Evolutionary conservation across 2,888 invertebrate genomes (phyloP).

Genomic region (Urechis unicinctus): DNA sequence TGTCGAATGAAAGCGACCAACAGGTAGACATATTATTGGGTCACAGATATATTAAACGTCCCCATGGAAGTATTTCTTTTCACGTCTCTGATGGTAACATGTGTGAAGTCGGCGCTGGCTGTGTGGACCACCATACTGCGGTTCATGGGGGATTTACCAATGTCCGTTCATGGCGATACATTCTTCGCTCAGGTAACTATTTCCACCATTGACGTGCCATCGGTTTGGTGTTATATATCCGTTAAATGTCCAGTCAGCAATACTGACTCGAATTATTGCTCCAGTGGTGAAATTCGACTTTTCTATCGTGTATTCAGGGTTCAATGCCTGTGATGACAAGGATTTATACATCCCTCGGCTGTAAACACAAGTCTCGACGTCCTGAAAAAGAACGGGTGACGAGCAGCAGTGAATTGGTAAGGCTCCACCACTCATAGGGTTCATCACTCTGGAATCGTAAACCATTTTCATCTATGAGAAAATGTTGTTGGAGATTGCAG

Average conservation of each 20-base stretch:
- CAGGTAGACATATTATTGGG: too few relatives aligned
- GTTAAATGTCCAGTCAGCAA: too few relatives aligned
- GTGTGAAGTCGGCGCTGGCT: constrained; percentile 89
- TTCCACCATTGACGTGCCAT: too few relatives aligned
- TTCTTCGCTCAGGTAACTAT: too few relatives aligned
- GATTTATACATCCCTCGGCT: constrained; percentile 85
- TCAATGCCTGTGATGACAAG: constrained; percentile 98
- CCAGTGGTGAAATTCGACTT: too few relatives aligned
- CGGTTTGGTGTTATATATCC: neutral
- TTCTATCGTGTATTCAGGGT: constrained; percentile 58
- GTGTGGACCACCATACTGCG: constrained; percentile 95
- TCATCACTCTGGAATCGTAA: constrained; percentile 11
- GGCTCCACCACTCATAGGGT: constrained; percentile 50
- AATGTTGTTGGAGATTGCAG: too few relatives aligned
- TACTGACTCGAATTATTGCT: too few relatives aligned
- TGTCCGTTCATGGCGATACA: constrained; percentile 59
- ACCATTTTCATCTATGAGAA: neutral
- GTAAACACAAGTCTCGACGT: constrained; percentile 93
- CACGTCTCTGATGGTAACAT: too few relatives aligned
- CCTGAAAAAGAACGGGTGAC: constrained; percentile 94
- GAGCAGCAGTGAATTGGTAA: too few relatives aligned
- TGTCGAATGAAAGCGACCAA: too few relatives aligned
- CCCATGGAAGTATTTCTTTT: too few relatives aligned
- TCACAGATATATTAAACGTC: too few relatives aligned
- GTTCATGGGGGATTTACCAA: constrained; percentile 71